Evolutionary conservation across 92 coral and sea anemone genomes (phyloP), one percentile per base, ranked within the genome.

Genomic region (Zoanthus sociatus): DNA sequence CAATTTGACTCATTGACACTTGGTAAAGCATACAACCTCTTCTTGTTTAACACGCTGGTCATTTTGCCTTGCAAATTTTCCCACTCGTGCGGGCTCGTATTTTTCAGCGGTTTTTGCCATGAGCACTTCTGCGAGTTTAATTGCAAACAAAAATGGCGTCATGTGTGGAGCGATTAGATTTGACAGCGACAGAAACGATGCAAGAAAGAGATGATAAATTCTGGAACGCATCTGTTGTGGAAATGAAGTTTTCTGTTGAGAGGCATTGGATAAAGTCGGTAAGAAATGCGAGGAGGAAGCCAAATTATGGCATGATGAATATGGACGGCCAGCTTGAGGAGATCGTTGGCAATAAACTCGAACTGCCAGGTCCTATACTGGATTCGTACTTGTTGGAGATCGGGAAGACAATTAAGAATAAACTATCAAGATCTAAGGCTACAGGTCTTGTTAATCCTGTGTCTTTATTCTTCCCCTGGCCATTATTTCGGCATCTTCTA

Each of bases 341-440:
- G 84, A 51, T 89, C 37, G 89, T 89, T 26, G 91, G 92, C 56
- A 92, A 92, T 79, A 92, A 92, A 69, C 90, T 93, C n/a, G 93
- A 93, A 73, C 77, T 93, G 87, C 88, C 77, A 16, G 95, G 95
- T 71, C 93, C 95, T 44, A 87, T 93, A 76, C 67, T 90, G 77
- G 95, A 93, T 73, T 87, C 89, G 30, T 90, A 93, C 90, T 79
- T 93, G 64, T 48, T 47, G 46, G 93, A 93, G 76, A 82, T 89
- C 17, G 93, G 95, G 67, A 90, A 90, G 83, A 7, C 85, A 21
- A 51, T 93, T 75, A 76, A 83, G 30, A 73, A 64, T 70, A 92
- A 89, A 86, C 86, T 82, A 30, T 78, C 88, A 44, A 89, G 88
- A 71, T 92, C 90, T 14, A 89, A 92, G 77, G 90, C 87, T 21